Evolutionary conservation across 2,113 vertebrate species (phyloP).

Genomic region (Bos javanicus): DNA sequence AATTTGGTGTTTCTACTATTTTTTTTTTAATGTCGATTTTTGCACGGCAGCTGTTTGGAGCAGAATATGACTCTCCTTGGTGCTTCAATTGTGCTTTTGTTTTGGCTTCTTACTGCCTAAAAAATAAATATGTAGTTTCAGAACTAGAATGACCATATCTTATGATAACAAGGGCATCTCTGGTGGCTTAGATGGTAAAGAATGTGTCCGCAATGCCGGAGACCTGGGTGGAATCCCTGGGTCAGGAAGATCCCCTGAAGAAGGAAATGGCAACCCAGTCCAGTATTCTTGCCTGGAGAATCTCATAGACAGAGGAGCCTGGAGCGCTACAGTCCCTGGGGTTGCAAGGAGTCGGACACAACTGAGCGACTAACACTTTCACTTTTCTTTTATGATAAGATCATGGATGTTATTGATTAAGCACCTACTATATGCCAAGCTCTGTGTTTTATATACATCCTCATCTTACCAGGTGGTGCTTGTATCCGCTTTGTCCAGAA

Average conservation of each 20-base stretch:
- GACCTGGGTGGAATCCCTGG: background rate
- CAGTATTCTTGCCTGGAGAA: background rate
- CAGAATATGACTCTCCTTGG: background rate
- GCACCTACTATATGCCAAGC: background rate
- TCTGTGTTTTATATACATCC: background rate
- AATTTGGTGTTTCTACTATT: background rate
- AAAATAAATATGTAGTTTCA: background rate
- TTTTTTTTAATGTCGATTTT: background rate
- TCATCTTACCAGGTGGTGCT: background rate
- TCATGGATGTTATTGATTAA: background rate
- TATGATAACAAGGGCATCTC: background rate
- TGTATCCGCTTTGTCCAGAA: background rate
- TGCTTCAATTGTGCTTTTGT: background rate
- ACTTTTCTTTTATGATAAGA: background rate
- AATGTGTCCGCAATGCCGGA: background rate
- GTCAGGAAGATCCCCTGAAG: background rate
- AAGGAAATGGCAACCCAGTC: background rate
- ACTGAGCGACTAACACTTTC: background rate
- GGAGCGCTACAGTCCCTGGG: fast-evolving
- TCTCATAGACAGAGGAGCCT: background rate
- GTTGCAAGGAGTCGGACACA: fast-evolving
- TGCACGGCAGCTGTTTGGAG: background rate
- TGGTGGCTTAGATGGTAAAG: background rate
- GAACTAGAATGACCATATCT: background rate
- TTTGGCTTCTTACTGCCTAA: background rate